Conservation (phyloP, 2,888 invertebrate species). For the Papilio protenor region DNA sequence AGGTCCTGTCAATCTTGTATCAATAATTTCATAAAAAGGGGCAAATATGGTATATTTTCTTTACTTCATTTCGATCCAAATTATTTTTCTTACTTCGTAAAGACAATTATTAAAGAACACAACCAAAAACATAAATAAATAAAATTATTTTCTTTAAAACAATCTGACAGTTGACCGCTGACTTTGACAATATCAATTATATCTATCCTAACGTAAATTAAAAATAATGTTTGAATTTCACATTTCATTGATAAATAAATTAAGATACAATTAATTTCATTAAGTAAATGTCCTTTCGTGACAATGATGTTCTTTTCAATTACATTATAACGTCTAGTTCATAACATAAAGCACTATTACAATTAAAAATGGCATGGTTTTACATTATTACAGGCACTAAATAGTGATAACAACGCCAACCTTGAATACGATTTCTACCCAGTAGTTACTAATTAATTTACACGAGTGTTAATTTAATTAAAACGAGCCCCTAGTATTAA, state of each 20-base stretch:
- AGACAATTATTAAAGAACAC: no score
- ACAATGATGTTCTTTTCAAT: not conserved
- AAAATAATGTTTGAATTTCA: not conserved
- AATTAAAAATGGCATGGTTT: constrained; percentile 10
- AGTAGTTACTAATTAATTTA: constrained; percentile 49
- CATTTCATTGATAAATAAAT: not conserved
- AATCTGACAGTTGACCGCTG: no score
- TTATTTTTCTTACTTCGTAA: no score
- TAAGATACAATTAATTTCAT: not conserved
- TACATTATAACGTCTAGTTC: not conserved
- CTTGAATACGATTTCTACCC: constrained; percentile 27
- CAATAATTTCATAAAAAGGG: no score
- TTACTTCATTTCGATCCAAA: no score
- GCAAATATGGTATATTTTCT: no score
- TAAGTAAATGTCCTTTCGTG: not conserved
- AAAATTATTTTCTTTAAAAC: no score
- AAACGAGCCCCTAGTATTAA: constrained; percentile 55
- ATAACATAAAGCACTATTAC: not conserved
- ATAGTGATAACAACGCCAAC: constrained; percentile 30
- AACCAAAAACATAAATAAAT: no score
- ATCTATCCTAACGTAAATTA: not conserved
- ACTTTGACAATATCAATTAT: no score
- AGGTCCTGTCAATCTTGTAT: no score
- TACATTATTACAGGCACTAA: constrained; percentile 19
- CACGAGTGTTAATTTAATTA: constrained; percentile 69